Conservation (phyloP, 2,888 invertebrate genomes). For the Emmelina monodactyla region DNA sequence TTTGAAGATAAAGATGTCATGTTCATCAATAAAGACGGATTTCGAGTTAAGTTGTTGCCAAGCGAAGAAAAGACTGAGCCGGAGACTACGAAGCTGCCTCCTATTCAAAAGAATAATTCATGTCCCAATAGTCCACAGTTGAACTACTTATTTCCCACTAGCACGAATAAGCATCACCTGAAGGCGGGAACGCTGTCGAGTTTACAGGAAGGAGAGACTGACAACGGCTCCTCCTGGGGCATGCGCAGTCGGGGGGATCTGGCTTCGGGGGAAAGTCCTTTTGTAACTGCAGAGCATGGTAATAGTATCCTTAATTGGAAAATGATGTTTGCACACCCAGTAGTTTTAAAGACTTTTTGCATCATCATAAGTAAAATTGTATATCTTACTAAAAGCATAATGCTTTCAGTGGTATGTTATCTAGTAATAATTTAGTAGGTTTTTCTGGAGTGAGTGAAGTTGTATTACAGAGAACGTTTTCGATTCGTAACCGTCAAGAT, state of each 20-base stretch:
- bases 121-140: conserved; percentile 30
- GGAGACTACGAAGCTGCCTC: conserved; percentile 37
- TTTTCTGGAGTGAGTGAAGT: too few species aligned
- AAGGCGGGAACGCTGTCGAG: conserved; percentile 21
- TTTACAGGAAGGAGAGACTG: conserved; percentile 21
- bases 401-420: too few species aligned
- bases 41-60: conserved; percentile 29
- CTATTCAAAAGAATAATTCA: conserved; percentile 29
- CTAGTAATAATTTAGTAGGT: too few species aligned
- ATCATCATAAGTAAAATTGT: too few species aligned
- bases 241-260: conserved; percentile 28
- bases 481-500: too few species aligned
- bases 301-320: too few species aligned
- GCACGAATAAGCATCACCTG: conserved; percentile 17
- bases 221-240: conserved; percentile 27
- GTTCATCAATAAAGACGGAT: conserved; percentile 28
- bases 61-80: conserved; percentile 12
- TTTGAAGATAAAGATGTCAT: conserved; percentile 20
- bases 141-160: conserved; percentile 31
- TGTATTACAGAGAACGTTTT: too few species aligned
- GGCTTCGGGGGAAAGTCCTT: conserved; percentile 39
- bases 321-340: too few species aligned
- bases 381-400: too few species aligned
- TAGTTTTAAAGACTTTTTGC: too few species aligned
- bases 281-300: too few species aligned